Base-by-base conservation (phyloP, 2,113 vertebrate genomes). In the Turnix velox region DNA sequence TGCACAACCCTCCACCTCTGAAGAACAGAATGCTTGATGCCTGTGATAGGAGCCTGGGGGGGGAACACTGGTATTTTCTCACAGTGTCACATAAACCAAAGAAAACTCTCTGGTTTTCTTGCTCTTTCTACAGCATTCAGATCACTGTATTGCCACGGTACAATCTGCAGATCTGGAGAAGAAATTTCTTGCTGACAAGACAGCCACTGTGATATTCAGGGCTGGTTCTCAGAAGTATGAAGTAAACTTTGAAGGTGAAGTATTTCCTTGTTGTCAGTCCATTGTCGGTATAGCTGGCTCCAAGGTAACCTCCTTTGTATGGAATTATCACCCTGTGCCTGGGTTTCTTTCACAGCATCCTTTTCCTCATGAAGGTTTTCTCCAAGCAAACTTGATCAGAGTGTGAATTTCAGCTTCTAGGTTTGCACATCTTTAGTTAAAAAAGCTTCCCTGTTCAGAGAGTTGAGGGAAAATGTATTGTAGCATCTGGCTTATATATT, bases 211-310 rank as follows among this genome's bases (percentile, higher is more conserved):
- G 40, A 23, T 57, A 1, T 97, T 98, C 51, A 77, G n/a, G 5
- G 98, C 98, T 58, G 98, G 98, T 27, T 96, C 96, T 63, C 97
- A 98, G 68, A 27, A 69, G 11, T 98, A 98, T 57, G 51, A 75
- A 19, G 54, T 98, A 88, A 94, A 95, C 88, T 98, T 98, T 74
- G 66, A 87, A 97, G 98, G 98, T 98, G 95, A 96, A 46, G 35
- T 91, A 74, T 71, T 31, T 69, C 57, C 35, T 82, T 91, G 24
- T 72, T 81, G 87, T 68, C 55, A 49, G 14, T 66, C 79, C 14
- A 15, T 74, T 65, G 62, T 7, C 5, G 24, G 33, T 8, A 23
- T n/a, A 59, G 13, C 16, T 69, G 49, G 8, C 49, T 89, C 12
- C 39, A 62, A 73, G 23, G 14, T 78, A 54, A 35, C 33, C 43